These are phyloP conservation scores for Hirundo rustica DNA, from an alignment of 2,797 vertebrate species.

Conservation along the genomic window DNA sequence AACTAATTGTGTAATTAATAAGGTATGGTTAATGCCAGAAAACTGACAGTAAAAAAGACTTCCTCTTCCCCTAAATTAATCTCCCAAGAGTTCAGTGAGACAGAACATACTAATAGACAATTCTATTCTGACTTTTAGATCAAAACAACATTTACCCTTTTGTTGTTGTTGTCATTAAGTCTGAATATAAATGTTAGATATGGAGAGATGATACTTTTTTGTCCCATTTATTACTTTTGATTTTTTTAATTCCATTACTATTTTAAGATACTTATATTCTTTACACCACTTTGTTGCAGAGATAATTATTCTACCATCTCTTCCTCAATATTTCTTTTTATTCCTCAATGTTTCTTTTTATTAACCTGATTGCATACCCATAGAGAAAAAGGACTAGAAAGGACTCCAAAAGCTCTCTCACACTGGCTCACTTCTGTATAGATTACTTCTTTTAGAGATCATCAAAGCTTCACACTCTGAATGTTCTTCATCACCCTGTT, in stretches of 20 bases:
- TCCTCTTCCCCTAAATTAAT: not conserved
- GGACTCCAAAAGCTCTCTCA: not conserved
- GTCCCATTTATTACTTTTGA: not conserved
- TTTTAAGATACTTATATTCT: not conserved
- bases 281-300: not conserved
- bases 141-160: not conserved
- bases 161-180: not conserved
- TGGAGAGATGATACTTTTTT: not conserved
- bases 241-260: not conserved
- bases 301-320: not conserved
- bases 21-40: not conserved
- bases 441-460: not conserved
- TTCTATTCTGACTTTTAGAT: not conserved
- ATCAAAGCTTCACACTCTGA: not conserved
- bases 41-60: not conserved
- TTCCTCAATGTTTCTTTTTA: not conserved
- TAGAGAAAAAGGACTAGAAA: not conserved
- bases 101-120: not conserved
- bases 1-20: not conserved
- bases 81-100: not conserved
- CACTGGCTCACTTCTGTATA: not conserved
- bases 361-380: not conserved
- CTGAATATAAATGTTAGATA: not conserved
- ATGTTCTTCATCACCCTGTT: not conserved
- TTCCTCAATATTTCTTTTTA: not conserved